Evolutionary conservation across 2,113 vertebrate genomes (phyloP).

Genomic region (Theristicus caerulescens): DNA sequence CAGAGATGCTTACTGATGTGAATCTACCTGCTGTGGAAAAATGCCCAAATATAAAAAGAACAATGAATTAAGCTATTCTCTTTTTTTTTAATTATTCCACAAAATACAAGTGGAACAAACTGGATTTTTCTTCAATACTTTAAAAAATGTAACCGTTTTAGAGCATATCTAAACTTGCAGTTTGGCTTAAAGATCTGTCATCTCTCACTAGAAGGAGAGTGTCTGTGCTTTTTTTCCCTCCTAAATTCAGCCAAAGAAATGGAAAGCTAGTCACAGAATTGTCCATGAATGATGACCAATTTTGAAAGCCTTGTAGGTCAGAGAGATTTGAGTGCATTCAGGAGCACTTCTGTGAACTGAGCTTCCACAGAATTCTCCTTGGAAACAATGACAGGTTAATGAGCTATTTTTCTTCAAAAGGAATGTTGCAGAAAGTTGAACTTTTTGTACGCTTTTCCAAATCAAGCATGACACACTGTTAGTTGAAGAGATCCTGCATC

Average conservation of each 20-base stretch:
- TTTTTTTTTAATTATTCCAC: not conserved
- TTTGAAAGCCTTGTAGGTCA: not conserved
- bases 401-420: not conserved
- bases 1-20: not conserved
- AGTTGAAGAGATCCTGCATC: not conserved
- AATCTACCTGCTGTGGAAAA: not conserved
- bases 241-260: not conserved
- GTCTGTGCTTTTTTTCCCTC: not conserved
- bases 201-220: not conserved
- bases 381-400: not conserved
- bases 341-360: not conserved
- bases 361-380: not conserved
- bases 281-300: not conserved
- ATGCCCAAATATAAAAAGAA: not conserved
- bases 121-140: not conserved
- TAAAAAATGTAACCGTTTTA: not conserved
- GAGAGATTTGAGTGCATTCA: not conserved
- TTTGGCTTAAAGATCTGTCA: not conserved
- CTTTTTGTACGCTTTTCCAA: not conserved
- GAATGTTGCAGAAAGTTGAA: not conserved
- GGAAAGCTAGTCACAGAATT: not conserved
- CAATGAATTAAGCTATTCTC: not conserved
- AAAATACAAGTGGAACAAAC: not conserved
- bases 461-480: not conserved
- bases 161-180: not conserved